phyloP scores from a whole-genome alignment of 2,888 invertebrate species.

The Lamproptera curius region DNA sequence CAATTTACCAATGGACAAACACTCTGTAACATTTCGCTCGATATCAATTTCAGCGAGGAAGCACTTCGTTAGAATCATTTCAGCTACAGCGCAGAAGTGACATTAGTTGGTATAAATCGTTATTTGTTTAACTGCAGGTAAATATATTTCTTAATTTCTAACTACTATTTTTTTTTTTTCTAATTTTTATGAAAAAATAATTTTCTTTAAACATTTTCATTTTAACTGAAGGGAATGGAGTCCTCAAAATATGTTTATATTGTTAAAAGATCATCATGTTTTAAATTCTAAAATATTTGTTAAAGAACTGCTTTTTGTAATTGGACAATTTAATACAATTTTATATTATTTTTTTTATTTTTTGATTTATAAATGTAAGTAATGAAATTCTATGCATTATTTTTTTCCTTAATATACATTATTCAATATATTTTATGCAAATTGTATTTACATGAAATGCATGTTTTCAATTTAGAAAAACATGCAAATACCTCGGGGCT shows the following conservation, averaged over 20 bases:
- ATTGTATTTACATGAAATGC: too few relatives aligned
- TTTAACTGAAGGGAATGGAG: neutral
- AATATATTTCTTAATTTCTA: neutral
- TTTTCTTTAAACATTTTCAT: too few relatives aligned
- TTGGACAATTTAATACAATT: too few relatives aligned
- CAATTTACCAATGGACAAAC: neutral
- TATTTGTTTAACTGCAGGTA: neutral
- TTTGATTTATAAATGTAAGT: too few relatives aligned
- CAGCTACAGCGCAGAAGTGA: constrained; percentile 2
- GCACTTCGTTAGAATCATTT: constrained; percentile 2
- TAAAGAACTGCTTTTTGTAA: neutral
- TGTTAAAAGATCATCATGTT: neutral
- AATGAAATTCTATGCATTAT: too few relatives aligned
- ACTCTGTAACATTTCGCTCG: constrained; percentile 7
- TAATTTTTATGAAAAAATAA: too few relatives aligned
- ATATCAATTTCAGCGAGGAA: constrained; percentile 2
- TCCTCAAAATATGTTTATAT: neutral
- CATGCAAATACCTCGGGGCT: too few relatives aligned
- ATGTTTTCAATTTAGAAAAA: too few relatives aligned
- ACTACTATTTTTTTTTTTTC: too few relatives aligned
- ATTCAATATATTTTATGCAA: too few relatives aligned
- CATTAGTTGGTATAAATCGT: constrained; percentile 3
- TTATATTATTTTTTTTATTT: too few relatives aligned
- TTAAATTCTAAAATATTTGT: neutral
- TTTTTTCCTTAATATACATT: too few relatives aligned